These are phyloP conservation scores for Hirudo medicinalis DNA, from an alignment of 1,140 invertebrate genomes.

Conservation along the genomic window DNA sequence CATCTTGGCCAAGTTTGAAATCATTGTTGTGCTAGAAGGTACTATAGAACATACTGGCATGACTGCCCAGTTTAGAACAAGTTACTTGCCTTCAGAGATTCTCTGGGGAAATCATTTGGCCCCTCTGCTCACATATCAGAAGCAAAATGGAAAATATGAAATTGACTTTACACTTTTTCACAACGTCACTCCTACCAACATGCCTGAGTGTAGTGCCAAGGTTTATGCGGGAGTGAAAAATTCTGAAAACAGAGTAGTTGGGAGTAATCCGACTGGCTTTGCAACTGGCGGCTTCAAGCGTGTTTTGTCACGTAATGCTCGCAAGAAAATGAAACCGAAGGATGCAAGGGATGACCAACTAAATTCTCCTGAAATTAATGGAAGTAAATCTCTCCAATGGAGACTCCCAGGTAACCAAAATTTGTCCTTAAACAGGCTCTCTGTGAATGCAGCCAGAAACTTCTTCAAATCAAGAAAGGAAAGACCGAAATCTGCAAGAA, in stretches of 20 bases:
- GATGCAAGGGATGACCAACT: not conserved
- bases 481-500: no score
- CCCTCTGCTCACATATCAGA: conserved; percentile 65
- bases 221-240: not conserved
- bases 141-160: conserved; percentile 70
- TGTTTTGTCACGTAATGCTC: not conserved
- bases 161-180: conserved; percentile 85
- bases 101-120: conserved; percentile 37
- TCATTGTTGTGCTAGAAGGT: conserved; percentile 80
- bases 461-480: no score
- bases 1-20: conserved; percentile 25
- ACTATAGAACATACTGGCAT: conserved; percentile 28
- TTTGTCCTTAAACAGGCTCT: no score
- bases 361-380: not conserved
- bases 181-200: conserved; percentile 48
- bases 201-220: conserved; percentile 20
- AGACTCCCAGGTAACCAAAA: not conserved
- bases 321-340: not conserved
- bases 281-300: not conserved
- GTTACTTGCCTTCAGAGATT: conserved; percentile 38
- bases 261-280: not conserved
- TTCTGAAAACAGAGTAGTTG: not conserved
- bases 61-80: conserved; percentile 57
- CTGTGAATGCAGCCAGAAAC: no score
- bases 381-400: not conserved